A percentile compares a stretch with the other conserved stretches of the same genome.
phyloP scores from a whole-genome alignment of 2,888 invertebrate genomes.

The Anticlea derivata region DNA sequence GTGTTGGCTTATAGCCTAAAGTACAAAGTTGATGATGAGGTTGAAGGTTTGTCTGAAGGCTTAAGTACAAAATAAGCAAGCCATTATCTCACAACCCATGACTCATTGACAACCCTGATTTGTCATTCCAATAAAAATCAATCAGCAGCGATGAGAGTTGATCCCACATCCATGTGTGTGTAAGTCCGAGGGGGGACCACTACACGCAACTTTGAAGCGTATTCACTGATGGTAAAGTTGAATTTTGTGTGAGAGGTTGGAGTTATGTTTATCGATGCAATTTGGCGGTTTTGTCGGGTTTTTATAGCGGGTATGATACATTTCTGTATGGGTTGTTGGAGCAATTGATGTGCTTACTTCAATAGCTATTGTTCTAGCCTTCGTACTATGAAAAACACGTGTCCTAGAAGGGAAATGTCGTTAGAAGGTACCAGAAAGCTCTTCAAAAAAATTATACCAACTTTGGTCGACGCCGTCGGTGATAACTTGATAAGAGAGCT shows the following conservation, averaged over 20 bases:
- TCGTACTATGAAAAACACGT: background rate
- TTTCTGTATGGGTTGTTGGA: constrained; percentile 18
- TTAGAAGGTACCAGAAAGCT: too few relatives aligned
- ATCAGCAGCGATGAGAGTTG: constrained; percentile 67
- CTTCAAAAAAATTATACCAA: too few relatives aligned
- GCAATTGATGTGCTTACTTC: constrained; percentile 7
- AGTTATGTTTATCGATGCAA: constrained; percentile 28
- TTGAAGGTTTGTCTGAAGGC: too few relatives aligned
- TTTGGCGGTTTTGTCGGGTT: constrained; percentile 25
- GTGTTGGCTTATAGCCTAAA: too few relatives aligned
- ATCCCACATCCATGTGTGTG: constrained; percentile 50
- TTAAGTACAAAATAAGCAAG: background rate
- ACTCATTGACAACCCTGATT: constrained; percentile 54
- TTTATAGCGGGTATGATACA: constrained; percentile 25
- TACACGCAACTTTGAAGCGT: constrained; percentile 9
- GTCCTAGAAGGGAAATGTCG: too few relatives aligned
- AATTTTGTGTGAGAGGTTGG: background rate
- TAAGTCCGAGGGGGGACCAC: constrained; percentile 22
- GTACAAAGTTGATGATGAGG: too few relatives aligned
- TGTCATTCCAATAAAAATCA: constrained; percentile 74
- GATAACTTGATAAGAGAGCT: too few relatives aligned
- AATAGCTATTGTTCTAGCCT: background rate
- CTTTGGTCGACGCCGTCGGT: too few relatives aligned
- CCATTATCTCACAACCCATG: background rate
- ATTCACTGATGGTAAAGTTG: constrained; percentile 3